A percentile compares a stretch with the other conserved stretches of the same genome.
These are phyloP conservation scores for Clusia tigrina DNA, from an alignment of 2,888 invertebrate genomes.

Conservation along the genomic window DNA sequence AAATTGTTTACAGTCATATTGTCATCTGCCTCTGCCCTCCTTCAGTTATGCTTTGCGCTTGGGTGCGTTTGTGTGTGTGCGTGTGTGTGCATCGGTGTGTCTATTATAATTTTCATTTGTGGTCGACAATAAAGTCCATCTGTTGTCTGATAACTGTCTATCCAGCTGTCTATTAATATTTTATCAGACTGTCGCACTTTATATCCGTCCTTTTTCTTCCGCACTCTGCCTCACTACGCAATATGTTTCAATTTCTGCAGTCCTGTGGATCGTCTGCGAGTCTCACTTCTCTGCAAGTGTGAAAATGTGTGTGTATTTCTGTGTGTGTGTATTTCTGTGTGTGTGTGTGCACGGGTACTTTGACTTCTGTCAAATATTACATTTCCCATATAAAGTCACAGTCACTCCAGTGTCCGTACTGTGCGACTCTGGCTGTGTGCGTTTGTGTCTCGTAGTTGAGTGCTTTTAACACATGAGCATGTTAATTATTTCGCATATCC, in stretches of 20 bases:
- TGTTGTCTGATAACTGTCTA: constrained; percentile 62
- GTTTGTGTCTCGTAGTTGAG: background rate
- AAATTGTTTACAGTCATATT: constrained; percentile 16
- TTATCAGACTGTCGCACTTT: constrained; percentile 52
- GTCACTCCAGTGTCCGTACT: background rate
- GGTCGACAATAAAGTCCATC: constrained; percentile 61
- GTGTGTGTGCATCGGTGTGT: constrained; percentile 31
- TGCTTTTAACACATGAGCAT: constrained; percentile 27
- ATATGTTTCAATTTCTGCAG: background rate
- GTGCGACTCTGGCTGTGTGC: constrained; percentile 1
- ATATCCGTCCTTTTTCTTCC: constrained; percentile 13
- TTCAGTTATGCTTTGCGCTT: background rate
- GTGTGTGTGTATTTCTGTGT: constrained; percentile 10
- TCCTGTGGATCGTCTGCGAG: background rate
- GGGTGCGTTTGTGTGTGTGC: constrained; percentile 18
- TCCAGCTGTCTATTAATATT: constrained; percentile 61
- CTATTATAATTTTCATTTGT: constrained; percentile 56
- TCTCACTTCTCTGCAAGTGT: too few relatives aligned
- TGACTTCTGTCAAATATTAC: constrained; percentile 37
- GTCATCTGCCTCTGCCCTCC: background rate
- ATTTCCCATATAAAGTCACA: constrained; percentile 24
- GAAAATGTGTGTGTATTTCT: constrained; percentile 13
- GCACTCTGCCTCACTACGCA: constrained; percentile 7
- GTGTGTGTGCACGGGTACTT: constrained; percentile 13
- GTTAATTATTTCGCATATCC: constrained; percentile 52